phyloP scores from a whole-genome alignment of 2,888 invertebrate species.

The Philhelius pedissequus region DNA sequence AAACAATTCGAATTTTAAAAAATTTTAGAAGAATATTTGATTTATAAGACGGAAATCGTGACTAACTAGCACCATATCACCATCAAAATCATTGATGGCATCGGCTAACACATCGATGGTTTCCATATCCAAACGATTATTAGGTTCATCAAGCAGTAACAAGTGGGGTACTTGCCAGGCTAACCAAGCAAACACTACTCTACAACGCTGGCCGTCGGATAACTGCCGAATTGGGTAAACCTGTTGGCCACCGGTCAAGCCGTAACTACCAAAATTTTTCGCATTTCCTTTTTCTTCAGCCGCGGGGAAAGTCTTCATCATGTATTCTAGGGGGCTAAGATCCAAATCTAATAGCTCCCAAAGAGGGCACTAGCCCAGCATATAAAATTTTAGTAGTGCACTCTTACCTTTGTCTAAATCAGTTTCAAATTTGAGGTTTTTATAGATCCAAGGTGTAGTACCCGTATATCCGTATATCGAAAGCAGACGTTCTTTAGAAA shows the following conservation, averaged over 20 bases:
- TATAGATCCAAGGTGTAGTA: conserved; percentile 93
- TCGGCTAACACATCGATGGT: conserved; percentile 99
- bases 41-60: conserved; percentile 99
- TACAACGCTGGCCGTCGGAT: conserved; percentile 98
- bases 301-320: conserved; percentile 98
- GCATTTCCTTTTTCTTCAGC: conserved; percentile 99
- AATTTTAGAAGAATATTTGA: conserved; percentile 84
- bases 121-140: conserved; percentile 98
- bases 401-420: conserved; percentile 99
- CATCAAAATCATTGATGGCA: conserved; percentile 98
- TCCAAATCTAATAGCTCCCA: conserved; percentile 97
- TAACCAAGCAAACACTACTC: conserved; percentile 99
- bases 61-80: conserved; percentile 99
- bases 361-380: conserved; percentile 95
- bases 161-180: conserved; percentile 98
- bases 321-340: conserved; percentile 97
- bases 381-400: conserved; percentile 96
- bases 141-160: conserved; percentile 89
- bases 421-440: conserved; percentile 98
- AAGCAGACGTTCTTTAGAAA: conserved; percentile 93
- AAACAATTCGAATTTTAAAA: not conserved
- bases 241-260: conserved; percentile 97
- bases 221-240: conserved; percentile 82
- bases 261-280: conserved; percentile 99
- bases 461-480: conserved; percentile 94